Conservation (phyloP, 2,888 invertebrate species). For the Drosophila mimetica region DNA sequence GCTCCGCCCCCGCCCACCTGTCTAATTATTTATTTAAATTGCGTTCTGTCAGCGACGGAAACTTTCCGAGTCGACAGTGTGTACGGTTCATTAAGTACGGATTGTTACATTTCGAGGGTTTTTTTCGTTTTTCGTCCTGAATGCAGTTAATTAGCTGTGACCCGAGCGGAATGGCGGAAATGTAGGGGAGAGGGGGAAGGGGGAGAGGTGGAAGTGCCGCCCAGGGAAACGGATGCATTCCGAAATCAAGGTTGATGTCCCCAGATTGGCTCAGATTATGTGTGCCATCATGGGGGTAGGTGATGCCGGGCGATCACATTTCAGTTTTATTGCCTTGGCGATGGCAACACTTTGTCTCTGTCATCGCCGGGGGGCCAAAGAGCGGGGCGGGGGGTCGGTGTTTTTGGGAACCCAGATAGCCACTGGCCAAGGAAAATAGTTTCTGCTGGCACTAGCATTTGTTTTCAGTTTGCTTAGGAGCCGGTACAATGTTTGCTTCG, state of each 20-base stretch:
- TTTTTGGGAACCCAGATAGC: conserved; percentile 1
- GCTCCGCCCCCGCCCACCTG: background rate
- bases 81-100: conserved; percentile 33
- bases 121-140: conserved; percentile 16
- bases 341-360: conserved; percentile 48
- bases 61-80: conserved; percentile 16
- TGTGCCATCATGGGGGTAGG: conserved; percentile 38
- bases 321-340: conserved; percentile 50
- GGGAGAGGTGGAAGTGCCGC: background rate
- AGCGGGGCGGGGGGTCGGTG: background rate
- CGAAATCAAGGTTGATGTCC: conserved; percentile 15
- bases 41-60: conserved; percentile 26
- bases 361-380: conserved; percentile 5
- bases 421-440: conserved; percentile 26
- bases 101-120: conserved; percentile 20
- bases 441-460: conserved; percentile 30
- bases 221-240: conserved; percentile 6
- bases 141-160: conserved; percentile 60
- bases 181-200: background rate
- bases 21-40: conserved; percentile 66
- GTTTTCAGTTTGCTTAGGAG: conserved; percentile 58
- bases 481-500: conserved; percentile 54
- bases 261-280: conserved; percentile 33
- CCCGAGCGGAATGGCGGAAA: background rate
- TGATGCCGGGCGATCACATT: conserved; percentile 42